These are phyloP conservation scores for Lepidonotus clava DNA, from an alignment of 2,888 invertebrate genomes.

Conservation along the genomic window DNA sequence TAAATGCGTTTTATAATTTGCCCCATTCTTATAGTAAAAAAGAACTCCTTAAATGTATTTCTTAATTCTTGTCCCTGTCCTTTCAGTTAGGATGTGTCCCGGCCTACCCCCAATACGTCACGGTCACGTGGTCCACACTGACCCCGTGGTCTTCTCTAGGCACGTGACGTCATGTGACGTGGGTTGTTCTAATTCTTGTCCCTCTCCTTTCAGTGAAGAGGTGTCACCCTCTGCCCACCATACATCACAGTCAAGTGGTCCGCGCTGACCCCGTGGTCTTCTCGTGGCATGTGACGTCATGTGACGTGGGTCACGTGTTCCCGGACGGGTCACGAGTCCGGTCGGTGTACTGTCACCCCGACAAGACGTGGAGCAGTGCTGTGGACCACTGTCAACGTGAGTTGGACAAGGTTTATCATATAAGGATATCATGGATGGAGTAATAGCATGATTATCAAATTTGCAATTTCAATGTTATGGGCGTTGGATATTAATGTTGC, in stretches of 20 bases:
- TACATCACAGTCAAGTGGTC: slow-evolving; percentile 6
- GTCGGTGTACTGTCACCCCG: background rate
- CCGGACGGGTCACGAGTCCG: slow-evolving; percentile 27
- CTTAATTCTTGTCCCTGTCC: too few relatives aligned
- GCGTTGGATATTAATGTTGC: too few relatives aligned
- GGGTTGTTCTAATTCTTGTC: background rate
- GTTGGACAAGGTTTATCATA: too few relatives aligned
- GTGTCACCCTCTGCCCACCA: background rate
- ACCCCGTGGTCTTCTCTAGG: slow-evolving; percentile 19
- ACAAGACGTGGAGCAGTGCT: slow-evolving; percentile 4
- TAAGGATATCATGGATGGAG: too few relatives aligned
- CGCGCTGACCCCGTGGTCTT: slow-evolving; percentile 7
- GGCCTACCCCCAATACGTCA: background rate
- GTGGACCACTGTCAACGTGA: slow-evolving; percentile 30
- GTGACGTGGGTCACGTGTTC: slow-evolving; percentile 34
- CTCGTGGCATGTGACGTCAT: slow-evolving; percentile 16
- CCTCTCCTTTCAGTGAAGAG: background rate
- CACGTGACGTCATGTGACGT: slow-evolving; percentile 19
- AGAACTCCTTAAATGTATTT: too few relatives aligned
- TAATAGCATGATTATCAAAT: too few relatives aligned
- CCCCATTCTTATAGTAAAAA: too few relatives aligned
- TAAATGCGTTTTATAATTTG: too few relatives aligned
- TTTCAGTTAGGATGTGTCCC: background rate
- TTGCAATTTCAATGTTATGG: too few relatives aligned
- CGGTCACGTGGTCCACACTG: background rate